Evolutionary conservation across 2,797 vertebrate genomes (phyloP), one percentile per base, ranked within the genome.

Genomic region (Bradypus variegatus): DNA sequence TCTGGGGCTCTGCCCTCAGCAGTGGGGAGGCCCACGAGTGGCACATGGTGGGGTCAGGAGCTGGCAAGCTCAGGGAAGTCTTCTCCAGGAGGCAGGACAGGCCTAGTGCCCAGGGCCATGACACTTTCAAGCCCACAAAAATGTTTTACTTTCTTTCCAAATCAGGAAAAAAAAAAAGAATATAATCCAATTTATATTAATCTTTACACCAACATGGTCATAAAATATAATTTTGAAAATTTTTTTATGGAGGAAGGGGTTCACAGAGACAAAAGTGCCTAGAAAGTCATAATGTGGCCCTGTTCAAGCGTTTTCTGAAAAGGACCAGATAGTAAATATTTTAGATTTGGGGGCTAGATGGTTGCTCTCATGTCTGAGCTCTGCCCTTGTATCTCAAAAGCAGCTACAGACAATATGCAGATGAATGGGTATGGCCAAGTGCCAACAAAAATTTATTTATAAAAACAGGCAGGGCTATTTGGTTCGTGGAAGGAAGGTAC

Each of bases 121-220:
- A 21, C 14, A 50, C 21, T 83, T 50, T 9, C 21, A 75, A 64
- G 6, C 23, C 45, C 62, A 29, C 8, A 19, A 53, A 60, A n/a
- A 82, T 21, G n/a, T 41, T 21, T n/a, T 19, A 60, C 60, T 67
- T 55, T 33, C 15, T 55, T 86, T 91, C 48, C 69, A 73, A 65
- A 72, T 86, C 38, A 76, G 25, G 19, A 83, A 62, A 19, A 80
- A 62, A 15, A 53, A 88, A 79, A 87, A 90, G 18, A 86, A 60
- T 84, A 77, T 6, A 88, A 29, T 67, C 38, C 11, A 58, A 12
- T 31, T 31, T 89, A 78, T 89, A 53, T 60, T 91, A 70, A 38
- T 76, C 79, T 91, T 93, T 69, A 70, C 23, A 73, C 33, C 38
- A 77, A 91, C 15, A 75, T 2, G 69, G 45, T 91, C 38, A 80